Evolutionary conservation across 1,140 invertebrate genomes (phyloP).

Genomic region (Saccostrea cuccullata): DNA sequence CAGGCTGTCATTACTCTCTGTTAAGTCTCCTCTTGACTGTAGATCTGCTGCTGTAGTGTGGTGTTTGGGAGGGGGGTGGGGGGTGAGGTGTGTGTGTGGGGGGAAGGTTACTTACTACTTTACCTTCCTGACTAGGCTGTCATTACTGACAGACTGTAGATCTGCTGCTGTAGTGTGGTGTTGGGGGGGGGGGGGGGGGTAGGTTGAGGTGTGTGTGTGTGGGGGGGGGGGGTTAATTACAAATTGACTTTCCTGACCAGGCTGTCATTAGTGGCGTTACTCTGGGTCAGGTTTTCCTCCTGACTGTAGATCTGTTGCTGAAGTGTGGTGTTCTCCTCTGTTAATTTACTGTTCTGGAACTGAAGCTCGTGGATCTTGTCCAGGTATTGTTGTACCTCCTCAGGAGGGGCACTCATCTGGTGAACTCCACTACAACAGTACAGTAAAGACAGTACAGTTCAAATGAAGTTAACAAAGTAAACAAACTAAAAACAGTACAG

Average conservation of each 20-base stretch:
- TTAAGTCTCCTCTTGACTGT: background rate
- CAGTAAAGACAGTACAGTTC: background rate
- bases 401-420: background rate
- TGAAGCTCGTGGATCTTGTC: constrained; percentile 12
- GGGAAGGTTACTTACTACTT: background rate
- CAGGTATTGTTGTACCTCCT: background rate
- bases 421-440: background rate
- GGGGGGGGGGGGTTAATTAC: background rate
- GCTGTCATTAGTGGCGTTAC: background rate
- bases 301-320: constrained; percentile 25
- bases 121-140: background rate
- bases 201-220: too few species aligned
- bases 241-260: background rate
- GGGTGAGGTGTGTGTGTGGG: too few species aligned
- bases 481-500: background rate
- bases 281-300: background rate
- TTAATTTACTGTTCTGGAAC: background rate
- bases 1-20: background rate
- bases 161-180: background rate
- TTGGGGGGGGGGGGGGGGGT: background rate
- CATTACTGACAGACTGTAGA: background rate
- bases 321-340: background rate
- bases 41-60: constrained; percentile 20
- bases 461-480: too few species aligned
- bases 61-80: too few species aligned